Evolutionary conservation across 2,797 vertebrate species (phyloP).

Genomic region (Pantherophis vulpinus): DNA sequence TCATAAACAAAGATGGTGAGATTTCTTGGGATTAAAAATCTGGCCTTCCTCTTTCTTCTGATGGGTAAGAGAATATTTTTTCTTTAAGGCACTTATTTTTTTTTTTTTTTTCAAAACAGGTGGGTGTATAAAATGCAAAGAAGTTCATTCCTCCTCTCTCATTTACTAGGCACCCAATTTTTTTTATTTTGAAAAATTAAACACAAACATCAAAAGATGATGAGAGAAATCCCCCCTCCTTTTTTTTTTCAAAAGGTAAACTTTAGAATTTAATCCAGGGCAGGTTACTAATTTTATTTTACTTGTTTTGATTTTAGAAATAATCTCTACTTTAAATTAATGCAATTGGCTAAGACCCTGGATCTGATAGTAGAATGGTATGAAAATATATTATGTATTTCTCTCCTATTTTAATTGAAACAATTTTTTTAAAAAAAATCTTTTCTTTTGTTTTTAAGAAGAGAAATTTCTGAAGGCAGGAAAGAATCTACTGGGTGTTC

Average conservation of each 20-base stretch:
- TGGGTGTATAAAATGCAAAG: background rate
- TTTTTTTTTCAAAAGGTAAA: background rate
- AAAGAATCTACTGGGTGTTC: background rate
- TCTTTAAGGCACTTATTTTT: background rate
- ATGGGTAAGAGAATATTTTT: background rate
- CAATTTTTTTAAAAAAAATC: background rate
- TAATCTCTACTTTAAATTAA: background rate
- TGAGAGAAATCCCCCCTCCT: background rate
- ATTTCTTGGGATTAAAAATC: background rate
- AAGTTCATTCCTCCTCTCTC: background rate
- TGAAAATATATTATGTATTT: background rate
- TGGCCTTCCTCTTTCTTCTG: background rate
- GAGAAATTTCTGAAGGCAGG: background rate
- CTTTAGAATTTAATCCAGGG: background rate
- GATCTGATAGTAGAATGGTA: background rate
- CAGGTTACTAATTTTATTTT: background rate
- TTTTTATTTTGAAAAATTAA: background rate
- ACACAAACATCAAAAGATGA: background rate
- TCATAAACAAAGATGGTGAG: background rate
- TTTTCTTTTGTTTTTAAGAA: background rate
- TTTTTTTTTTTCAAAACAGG: background rate
- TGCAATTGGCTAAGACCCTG: background rate
- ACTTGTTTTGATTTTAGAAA: background rate
- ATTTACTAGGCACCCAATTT: background rate
- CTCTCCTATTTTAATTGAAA: background rate